phyloP scores from a whole-genome alignment of 1,140 invertebrate species.

The Muscidifurax raptorellus region DNA sequence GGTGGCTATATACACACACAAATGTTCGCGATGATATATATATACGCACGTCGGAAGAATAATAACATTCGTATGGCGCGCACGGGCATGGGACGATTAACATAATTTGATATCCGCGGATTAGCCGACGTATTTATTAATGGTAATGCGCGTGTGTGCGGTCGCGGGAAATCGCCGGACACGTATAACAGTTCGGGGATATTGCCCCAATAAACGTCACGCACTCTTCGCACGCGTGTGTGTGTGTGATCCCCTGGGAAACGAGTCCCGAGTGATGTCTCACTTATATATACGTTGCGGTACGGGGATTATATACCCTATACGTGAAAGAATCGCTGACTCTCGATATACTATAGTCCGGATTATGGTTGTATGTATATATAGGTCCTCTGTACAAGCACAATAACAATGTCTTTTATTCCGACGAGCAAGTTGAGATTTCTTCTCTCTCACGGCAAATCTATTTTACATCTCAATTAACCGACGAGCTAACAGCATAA shows the following conservation, averaged over 20 bases:
- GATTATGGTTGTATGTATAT: too few relatives aligned
- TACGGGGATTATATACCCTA: not conserved
- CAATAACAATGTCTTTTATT: not conserved
- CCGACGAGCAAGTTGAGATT: not conserved
- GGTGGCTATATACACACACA: slow-evolving; percentile 39
- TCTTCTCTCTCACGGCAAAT: not conserved
- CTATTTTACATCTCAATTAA: slow-evolving; percentile 23
- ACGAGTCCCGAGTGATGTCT: not conserved
- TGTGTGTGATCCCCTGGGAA: slow-evolving; percentile 7
- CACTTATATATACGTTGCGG: not conserved
- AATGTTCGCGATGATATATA: slow-evolving; percentile 46
- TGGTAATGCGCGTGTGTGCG: slow-evolving; percentile 40
- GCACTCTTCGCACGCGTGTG: too few relatives aligned
- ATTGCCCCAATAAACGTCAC: slow-evolving; percentile 6
- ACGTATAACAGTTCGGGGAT: not conserved
- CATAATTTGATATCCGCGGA: slow-evolving; percentile 63
- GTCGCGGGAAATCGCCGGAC: not conserved
- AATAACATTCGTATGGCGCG: slow-evolving; percentile 54
- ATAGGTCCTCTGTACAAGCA: not conserved
- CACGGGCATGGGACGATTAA: slow-evolving; percentile 54
- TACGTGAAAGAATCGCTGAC: not conserved
- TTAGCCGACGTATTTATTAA: slow-evolving; percentile 61
- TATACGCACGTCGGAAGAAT: slow-evolving; percentile 46
- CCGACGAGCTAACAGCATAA: not conserved
- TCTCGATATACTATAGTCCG: not conserved